These are phyloP conservation scores for Cacoxenus indagator DNA, from an alignment of 2,888 invertebrate genomes.

Conservation along the genomic window DNA sequence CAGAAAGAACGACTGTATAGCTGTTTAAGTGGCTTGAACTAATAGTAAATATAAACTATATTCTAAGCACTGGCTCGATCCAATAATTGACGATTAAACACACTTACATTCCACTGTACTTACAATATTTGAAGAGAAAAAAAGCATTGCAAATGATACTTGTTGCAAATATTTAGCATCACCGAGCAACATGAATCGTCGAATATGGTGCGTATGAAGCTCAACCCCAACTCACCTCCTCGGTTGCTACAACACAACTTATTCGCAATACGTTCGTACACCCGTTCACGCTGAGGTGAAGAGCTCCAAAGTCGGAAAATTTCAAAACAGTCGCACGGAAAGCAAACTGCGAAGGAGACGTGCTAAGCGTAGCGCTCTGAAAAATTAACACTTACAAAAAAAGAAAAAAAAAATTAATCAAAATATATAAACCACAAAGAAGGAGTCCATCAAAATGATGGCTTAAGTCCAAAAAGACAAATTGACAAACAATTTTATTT, in stretches of 20 bases:
- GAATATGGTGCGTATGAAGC: neutral
- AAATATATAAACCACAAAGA: neutral
- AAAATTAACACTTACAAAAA: no score
- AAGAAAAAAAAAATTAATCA: no score
- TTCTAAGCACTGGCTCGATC: no score
- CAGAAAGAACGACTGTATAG: no score
- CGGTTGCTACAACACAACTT: constrained; percentile 2
- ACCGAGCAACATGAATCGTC: neutral
- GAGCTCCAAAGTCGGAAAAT: constrained; percentile 23
- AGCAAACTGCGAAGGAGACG: constrained; percentile 53
- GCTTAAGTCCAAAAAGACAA: neutral
- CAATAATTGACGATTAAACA: no score
- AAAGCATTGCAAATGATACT: neutral
- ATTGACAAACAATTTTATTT: neutral
- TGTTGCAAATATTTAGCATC: neutral
- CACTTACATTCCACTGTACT: no score
- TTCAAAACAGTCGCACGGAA: constrained; percentile 52
- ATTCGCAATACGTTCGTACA: neutral
- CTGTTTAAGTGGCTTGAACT: no score
- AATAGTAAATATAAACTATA: no score
- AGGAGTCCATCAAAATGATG: neutral
- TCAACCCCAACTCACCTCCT: constrained; percentile 50
- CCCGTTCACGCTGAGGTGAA: constrained; percentile 45
- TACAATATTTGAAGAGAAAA: no score
- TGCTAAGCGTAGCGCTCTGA: no score